Conservation (phyloP, 2,797 vertebrate genomes). For the Tadarida brasiliensis region DNA sequence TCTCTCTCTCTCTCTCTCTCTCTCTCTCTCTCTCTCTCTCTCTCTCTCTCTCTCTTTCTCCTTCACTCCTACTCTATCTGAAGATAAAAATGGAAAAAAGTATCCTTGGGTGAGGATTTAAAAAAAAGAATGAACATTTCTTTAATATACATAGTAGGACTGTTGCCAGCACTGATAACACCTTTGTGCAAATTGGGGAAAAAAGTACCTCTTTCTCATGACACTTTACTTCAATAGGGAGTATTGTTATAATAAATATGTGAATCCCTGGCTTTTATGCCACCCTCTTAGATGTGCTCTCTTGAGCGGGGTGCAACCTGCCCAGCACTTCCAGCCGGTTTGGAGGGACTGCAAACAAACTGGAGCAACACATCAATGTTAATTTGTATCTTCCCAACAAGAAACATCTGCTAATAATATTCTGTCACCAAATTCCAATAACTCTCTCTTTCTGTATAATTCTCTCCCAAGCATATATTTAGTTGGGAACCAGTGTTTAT, state of each 20-base stretch:
- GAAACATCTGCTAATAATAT: neutral
- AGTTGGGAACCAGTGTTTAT: neutral
- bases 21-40: no score
- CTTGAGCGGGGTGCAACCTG: no score
- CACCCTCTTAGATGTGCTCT: neutral
- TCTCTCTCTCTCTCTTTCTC: no score
- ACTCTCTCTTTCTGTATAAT: neutral
- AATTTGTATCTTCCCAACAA: neutral
- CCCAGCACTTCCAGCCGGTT: neutral
- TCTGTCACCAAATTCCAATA: slow-evolving; percentile 27
- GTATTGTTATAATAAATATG: neutral
- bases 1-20: no score
- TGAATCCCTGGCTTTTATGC: neutral
- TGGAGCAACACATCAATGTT: neutral
- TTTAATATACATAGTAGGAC: neutral
- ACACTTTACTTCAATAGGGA: neutral
- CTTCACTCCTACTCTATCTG: no score
- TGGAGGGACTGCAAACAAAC: neutral
- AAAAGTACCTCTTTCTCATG: neutral
- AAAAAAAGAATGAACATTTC: neutral
- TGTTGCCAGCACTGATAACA: neutral
- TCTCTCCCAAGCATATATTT: neutral
- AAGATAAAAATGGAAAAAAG: no score
- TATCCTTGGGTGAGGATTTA: no score
- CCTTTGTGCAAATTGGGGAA: neutral